These are phyloP conservation scores for Archegozetes longisetosus DNA, from an alignment of 1,140 invertebrate genomes.

Conservation along the genomic window DNA sequence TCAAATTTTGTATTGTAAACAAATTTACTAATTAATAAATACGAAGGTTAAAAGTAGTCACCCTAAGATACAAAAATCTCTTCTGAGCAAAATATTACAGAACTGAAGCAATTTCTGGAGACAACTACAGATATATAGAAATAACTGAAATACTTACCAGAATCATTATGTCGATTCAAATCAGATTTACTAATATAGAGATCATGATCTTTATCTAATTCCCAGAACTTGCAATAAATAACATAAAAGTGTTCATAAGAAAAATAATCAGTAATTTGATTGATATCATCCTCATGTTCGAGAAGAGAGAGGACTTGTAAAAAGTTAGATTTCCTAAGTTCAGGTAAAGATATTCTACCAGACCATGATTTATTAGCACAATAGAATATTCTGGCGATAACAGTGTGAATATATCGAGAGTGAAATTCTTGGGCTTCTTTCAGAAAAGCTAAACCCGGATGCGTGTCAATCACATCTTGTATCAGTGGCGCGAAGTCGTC, in stretches of 20 bases:
- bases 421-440: slow-evolving; percentile 97
- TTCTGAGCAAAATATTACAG: too few species aligned
- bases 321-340: slow-evolving; percentile 81
- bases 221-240: slow-evolving; percentile 99
- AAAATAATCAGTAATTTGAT: slow-evolving; percentile 87
- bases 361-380: slow-evolving; percentile 96
- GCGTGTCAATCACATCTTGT: slow-evolving; percentile 97
- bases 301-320: slow-evolving; percentile 35
- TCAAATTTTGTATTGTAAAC: too few species aligned
- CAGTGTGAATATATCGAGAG: slow-evolving; percentile 92
- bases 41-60: too few species aligned
- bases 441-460: slow-evolving; percentile 90
- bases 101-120: too few species aligned
- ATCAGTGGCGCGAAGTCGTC: slow-evolving; percentile 74
- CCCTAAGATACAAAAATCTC: too few species aligned
- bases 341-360: slow-evolving; percentile 68
- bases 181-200: slow-evolving; percentile 84
- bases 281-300: slow-evolving; percentile 86
- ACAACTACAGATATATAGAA: too few species aligned
- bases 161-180: slow-evolving; percentile 83
- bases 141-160: slow-evolving; percentile 45
- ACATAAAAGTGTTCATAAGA: slow-evolving; percentile 99
- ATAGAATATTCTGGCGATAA: slow-evolving; percentile 95
- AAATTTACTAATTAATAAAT: background rate
- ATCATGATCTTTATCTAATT: slow-evolving; percentile 95